Evolutionary conservation across 2,888 invertebrate genomes (phyloP).

Genomic region (Metalampra italica): DNA sequence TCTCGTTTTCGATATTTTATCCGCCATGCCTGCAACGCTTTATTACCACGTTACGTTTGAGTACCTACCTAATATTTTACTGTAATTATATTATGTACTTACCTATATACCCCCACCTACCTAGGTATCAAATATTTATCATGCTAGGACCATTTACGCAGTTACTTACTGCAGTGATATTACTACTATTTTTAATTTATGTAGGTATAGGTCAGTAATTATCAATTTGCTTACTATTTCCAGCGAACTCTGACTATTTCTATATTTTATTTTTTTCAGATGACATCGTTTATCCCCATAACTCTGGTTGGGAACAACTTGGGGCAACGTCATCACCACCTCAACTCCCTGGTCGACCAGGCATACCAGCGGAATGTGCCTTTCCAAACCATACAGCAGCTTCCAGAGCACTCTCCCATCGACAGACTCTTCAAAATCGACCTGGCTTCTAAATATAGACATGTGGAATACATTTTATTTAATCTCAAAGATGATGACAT

Average conservation of each 20-base stretch:
- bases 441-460: conserved; percentile 39
- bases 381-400: conserved; percentile 17
- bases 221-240: background rate
- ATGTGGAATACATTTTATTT: conserved; percentile 42
- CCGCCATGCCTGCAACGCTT: too few relatives aligned
- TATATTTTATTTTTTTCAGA: conserved; percentile 24
- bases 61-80: too few relatives aligned
- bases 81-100: too few relatives aligned
- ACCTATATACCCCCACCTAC: too few relatives aligned
- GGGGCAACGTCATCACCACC: conserved; percentile 36
- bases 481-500: conserved; percentile 50
- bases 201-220: too few relatives aligned
- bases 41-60: too few relatives aligned
- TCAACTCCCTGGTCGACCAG: conserved; percentile 37
- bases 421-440: conserved; percentile 56
- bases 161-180: too few relatives aligned
- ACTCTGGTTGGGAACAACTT: conserved; percentile 37
- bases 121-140: too few relatives aligned
- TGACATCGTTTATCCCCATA: conserved; percentile 31
- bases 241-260: too few relatives aligned
- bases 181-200: too few relatives aligned
- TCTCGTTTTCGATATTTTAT: too few relatives aligned
- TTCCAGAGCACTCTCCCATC: conserved; percentile 34
- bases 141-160: too few relatives aligned
- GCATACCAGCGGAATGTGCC: conserved; percentile 16